Conservation (phyloP, 2,797 vertebrate species). For the Psittacula derbiana region DNA sequence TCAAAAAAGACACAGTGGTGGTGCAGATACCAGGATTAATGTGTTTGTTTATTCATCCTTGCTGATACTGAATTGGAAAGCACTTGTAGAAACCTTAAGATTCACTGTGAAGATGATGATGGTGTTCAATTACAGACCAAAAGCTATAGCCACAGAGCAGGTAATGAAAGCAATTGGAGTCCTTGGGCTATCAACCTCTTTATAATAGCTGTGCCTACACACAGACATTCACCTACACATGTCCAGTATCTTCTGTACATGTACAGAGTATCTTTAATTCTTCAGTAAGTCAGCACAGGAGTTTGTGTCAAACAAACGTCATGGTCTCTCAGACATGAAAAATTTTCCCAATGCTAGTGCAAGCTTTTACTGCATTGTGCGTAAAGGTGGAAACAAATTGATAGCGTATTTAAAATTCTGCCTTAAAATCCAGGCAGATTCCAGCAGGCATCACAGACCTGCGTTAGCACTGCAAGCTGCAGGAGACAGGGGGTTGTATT, state of each 20-base stretch:
- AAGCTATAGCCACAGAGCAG: not conserved
- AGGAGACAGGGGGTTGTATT: conserved; percentile 27
- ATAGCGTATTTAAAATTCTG: not conserved
- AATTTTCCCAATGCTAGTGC: not conserved
- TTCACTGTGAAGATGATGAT: not conserved
- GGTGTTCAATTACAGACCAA: not conserved
- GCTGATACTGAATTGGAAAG: not conserved
- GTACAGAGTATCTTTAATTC: not conserved
- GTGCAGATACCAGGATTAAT: not conserved
- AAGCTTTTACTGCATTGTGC: not conserved
- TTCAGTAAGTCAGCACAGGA: not conserved
- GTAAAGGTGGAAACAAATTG: not conserved
- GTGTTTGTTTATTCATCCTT: not conserved
- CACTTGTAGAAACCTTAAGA: not conserved
- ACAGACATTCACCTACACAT: not conserved
- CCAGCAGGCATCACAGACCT: conserved; percentile 6
- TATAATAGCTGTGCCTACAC: not conserved
- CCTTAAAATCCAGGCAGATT: not conserved
- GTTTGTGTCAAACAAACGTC: not conserved
- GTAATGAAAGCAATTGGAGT: not conserved
- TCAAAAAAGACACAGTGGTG: not conserved
- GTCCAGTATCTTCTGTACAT: not conserved
- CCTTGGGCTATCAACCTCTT: not conserved
- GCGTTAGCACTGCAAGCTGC: not conserved
- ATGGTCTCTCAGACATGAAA: not conserved